phyloP scores from a whole-genome alignment of 2,113 vertebrate genomes.

The Prinia subflava region DNA sequence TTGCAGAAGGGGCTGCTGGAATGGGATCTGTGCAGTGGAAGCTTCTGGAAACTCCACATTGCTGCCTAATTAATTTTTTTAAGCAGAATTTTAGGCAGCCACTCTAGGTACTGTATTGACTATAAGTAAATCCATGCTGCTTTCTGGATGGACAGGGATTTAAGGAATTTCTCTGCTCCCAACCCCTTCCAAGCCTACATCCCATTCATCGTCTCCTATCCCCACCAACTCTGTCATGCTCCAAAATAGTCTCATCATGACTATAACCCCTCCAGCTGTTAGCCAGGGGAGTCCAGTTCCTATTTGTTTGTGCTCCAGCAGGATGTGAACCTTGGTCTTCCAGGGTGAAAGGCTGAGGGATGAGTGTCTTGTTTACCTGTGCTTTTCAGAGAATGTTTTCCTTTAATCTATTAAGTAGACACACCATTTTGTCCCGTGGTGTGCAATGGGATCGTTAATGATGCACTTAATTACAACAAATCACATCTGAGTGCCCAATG shows the following conservation, averaged over 20 bases:
- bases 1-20: not conserved
- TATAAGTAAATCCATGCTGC: not conserved
- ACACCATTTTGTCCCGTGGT: not conserved
- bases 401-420: conserved; percentile 45
- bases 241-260: fast-evolving
- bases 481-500: not conserved
- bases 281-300: not conserved
- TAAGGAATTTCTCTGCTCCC: not conserved
- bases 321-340: conserved; percentile 15
- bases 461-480: conserved; percentile 10
- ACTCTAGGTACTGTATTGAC: not conserved
- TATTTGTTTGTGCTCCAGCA: not conserved
- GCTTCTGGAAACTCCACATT: fast-evolving
- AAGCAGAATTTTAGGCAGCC: not conserved
- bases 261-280: not conserved
- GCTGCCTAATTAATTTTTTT: not conserved
- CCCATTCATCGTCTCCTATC: not conserved
- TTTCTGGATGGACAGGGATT: not conserved
- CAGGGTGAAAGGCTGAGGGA: conserved; percentile 18
- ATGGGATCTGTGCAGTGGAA: not conserved
- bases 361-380: conserved; percentile 41
- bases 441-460: not conserved
- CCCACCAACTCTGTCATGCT: fast-evolving
- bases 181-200: not conserved
- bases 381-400: not conserved